These are phyloP conservation scores for Lasioglossum figueresi DNA, from an alignment of 2,888 invertebrate species.

Conservation along the genomic window DNA sequence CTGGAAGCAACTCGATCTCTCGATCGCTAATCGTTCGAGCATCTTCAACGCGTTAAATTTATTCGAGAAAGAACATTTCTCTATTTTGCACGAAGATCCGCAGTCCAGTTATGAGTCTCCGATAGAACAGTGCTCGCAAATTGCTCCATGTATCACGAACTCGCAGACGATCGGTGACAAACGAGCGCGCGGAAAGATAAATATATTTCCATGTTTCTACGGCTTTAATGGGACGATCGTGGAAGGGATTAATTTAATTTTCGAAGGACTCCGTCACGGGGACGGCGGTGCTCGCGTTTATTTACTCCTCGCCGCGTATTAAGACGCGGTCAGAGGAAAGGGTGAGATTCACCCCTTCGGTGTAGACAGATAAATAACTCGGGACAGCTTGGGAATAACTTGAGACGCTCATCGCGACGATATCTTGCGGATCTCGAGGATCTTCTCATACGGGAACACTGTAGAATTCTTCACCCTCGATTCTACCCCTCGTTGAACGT, in stretches of 20 bases:
- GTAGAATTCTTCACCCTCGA: not conserved
- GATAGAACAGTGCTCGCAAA: not conserved
- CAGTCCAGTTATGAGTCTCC: too few relatives aligned
- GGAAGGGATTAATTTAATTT: slow-evolving; percentile 51
- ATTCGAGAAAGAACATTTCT: too few relatives aligned
- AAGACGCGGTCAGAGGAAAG: slow-evolving; percentile 77
- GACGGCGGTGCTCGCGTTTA: slow-evolving; percentile 72
- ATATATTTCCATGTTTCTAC: slow-evolving; percentile 2
- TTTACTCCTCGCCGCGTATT: slow-evolving; percentile 82
- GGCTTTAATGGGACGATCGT: slow-evolving; percentile 2
- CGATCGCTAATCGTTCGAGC: not conserved
- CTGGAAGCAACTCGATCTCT: not conserved
- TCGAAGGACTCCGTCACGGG: slow-evolving; percentile 19
- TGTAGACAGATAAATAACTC: slow-evolving; percentile 81
- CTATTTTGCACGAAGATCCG: not conserved
- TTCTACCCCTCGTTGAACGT: too few relatives aligned
- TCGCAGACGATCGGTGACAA: not conserved
- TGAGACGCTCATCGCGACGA: slow-evolving; percentile 61
- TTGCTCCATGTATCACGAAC: not conserved
- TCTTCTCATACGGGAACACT: not conserved
- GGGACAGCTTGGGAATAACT: slow-evolving; percentile 81
- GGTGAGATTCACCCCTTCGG: slow-evolving; percentile 74
- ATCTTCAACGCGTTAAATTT: not conserved
- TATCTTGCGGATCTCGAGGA: not conserved
- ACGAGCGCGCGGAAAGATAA: not conserved